These are phyloP conservation scores for Epistrophe eligans DNA, from an alignment of 2,888 invertebrate species.

Conservation along the genomic window DNA sequence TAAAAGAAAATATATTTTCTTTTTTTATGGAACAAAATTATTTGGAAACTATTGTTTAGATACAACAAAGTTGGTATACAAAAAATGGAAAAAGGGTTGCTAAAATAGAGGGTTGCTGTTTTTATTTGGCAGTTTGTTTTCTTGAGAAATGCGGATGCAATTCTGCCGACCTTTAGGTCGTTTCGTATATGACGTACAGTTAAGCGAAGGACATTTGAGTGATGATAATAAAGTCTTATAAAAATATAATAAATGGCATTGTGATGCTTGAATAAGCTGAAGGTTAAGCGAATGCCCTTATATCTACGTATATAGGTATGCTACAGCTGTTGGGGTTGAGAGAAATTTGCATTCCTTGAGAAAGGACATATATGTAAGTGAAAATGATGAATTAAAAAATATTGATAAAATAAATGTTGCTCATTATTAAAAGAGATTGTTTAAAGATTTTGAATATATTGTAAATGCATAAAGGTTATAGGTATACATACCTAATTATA, in stretches of 20 bases:
- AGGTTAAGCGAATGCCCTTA: conserved; percentile 29
- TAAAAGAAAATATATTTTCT: neutral
- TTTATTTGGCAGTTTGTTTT: conserved; percentile 23
- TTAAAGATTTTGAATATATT: neutral
- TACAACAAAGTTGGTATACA: neutral
- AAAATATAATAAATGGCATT: conserved; percentile 45
- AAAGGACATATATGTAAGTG: neutral
- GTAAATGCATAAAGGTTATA: neutral
- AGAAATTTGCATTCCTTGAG: conserved; percentile 23
- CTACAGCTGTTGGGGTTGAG: neutral
- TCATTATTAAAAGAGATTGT: neutral
- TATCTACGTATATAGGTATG: neutral
- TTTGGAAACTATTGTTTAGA: neutral
- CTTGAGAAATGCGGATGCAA: conserved; percentile 57
- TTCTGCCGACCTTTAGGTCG: conserved; percentile 1
- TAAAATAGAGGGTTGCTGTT: conserved; percentile 20
- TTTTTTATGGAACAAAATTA: neutral
- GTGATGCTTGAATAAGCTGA: conserved; percentile 45
- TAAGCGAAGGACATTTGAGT: conserved; percentile 53
- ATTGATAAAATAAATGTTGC: neutral
- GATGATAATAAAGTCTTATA: conserved; percentile 8
- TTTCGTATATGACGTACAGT: neutral
- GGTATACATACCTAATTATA: too few species aligned
- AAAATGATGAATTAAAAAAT: neutral
- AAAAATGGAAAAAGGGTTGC: conserved; percentile 42